Base-by-base conservation (phyloP, 2,888 invertebrate genomes). In the Meghimatium bilineatum region DNA sequence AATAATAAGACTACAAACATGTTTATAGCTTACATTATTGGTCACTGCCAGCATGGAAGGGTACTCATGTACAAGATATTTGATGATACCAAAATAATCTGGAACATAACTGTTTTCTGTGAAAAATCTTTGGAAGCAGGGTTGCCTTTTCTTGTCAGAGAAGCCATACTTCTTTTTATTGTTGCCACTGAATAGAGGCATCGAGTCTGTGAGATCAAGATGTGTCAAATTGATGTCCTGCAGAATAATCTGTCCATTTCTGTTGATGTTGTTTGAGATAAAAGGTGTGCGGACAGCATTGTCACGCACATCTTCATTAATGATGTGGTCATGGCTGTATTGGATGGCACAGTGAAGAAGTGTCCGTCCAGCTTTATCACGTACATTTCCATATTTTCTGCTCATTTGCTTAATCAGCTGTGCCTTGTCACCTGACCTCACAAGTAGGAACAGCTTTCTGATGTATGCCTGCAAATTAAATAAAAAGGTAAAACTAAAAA, bases 271-370 rank as follows among this genome's bases (percentile, higher is more conserved):
- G 29, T 81, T 44, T 34, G 44, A 1, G 14, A 23, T 36, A 12
- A 12, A 23, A 38, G 12, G 34, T 69, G 69, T 1, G 10, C 29
- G 29, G 32, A 44, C 67, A n/a, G 29, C 6, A 38, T 26, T n/a
- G 34, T 23, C 14, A 36, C n/a, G 23, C 1, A 32, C 8, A 12
- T 17, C 32, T 44, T 63, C 66, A 44, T n/a, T 34, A 8, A 56
- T 76, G 36, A 5, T 60, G 44, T 80, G 38, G 38, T 38, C 74
- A 32, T 72, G 36, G 32, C 75, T 88, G 84, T 89, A 89, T 26
- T 93, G 88, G 38, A 93, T 89, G 10, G 93, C 92, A 32, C 88
- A 88, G 85, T 93, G 93, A 26, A 93, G 89, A 10, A 92, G 88
- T 0, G 91, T 92, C 20, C 93, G 86, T 0, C 93, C 93, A 82